Conservation (phyloP, 2,113 vertebrate genomes). For the Rhinolophus sinicus region DNA sequence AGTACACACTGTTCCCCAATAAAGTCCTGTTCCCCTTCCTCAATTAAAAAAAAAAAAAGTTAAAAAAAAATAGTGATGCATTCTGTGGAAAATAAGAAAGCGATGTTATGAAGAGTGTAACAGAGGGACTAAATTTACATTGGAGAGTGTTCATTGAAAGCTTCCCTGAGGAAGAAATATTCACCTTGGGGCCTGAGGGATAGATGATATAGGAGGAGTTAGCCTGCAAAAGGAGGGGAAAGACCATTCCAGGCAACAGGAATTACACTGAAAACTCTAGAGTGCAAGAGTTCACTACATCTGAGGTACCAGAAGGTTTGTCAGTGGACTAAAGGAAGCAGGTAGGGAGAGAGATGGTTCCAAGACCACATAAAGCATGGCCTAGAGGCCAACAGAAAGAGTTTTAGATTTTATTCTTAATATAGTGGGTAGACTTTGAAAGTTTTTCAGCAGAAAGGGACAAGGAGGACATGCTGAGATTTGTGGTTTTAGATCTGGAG, state of each 20-base stretch:
- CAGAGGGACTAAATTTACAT: not conserved
- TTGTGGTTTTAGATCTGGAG: not conserved
- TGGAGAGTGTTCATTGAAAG: not conserved
- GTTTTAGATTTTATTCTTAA: not conserved
- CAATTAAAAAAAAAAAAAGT: too few relatives aligned
- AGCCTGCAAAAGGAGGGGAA: not conserved
- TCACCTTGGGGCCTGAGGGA: not conserved
- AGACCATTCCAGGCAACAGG: not conserved
- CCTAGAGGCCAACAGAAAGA: not conserved
- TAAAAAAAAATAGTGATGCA: not conserved
- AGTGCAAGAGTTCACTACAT: not conserved
- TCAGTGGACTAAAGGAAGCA: not conserved
- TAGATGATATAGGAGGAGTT: not conserved
- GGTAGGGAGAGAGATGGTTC: too few relatives aligned
- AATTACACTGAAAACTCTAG: not conserved
- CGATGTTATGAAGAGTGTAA: not conserved
- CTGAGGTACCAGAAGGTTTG: not conserved
- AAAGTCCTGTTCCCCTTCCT: too few relatives aligned
- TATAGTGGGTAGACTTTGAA: not conserved
- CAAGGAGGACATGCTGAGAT: not conserved
- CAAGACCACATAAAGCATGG: not conserved
- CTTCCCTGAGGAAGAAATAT: not conserved
- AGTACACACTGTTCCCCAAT: too few relatives aligned
- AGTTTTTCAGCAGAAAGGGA: not conserved
- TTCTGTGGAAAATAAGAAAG: not conserved